phyloP scores from a whole-genome alignment of 2,888 invertebrate species.

The Trypoxylon attenuatum region DNA sequence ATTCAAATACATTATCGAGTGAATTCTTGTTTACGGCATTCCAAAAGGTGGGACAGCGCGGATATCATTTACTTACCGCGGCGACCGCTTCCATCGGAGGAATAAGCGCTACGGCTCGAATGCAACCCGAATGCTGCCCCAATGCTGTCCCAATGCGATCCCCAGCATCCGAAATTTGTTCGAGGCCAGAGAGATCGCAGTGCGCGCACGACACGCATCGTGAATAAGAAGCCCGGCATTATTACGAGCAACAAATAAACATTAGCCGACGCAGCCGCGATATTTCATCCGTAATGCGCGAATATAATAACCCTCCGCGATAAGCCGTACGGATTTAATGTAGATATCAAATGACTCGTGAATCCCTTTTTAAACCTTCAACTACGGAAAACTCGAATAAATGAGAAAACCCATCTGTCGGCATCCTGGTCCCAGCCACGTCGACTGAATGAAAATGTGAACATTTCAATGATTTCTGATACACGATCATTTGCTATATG shows the following conservation, averaged over 20 bases:
- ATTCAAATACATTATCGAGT: constrained; percentile 58
- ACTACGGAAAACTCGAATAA: no score
- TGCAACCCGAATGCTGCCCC: no score
- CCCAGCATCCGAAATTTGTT: constrained; percentile 37
- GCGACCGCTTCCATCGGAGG: constrained; percentile 22
- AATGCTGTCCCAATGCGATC: no score
- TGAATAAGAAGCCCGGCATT: constrained; percentile 49
- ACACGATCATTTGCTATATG: no score
- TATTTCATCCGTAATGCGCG: constrained; percentile 21
- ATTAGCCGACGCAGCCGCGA: constrained; percentile 20
- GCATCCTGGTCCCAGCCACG: no score
- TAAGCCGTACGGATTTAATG: constrained; percentile 32
- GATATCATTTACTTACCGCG: constrained; percentile 44
- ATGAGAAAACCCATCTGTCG: no score
- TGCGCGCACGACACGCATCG: constrained; percentile 15
- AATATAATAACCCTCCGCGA: constrained; percentile 22
- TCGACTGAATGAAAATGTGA: no score
- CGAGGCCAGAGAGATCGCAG: background rate
- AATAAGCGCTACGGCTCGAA: no score
- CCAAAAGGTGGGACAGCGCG: constrained; percentile 42
- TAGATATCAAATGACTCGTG: constrained; percentile 9
- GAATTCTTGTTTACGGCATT: constrained; percentile 59
- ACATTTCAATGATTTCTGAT: no score
- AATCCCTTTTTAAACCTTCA: no score
- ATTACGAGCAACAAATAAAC: constrained; percentile 51